Base-by-base conservation (phyloP, 1,140 invertebrate species). In the Oncopodura yosiiana region DNA sequence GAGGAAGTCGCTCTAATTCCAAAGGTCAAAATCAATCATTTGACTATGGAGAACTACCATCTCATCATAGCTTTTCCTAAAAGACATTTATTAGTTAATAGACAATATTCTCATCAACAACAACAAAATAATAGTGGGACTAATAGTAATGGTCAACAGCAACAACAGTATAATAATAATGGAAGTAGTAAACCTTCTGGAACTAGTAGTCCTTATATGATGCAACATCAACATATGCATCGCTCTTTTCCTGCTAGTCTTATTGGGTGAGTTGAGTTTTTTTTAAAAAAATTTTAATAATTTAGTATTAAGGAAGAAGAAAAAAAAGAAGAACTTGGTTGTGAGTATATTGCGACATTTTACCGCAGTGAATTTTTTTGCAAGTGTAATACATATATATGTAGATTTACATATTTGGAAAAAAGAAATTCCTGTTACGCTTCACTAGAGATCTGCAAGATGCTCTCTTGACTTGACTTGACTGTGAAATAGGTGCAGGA, bases 11-110 rank as follows among this genome's bases (percentile, higher is more conserved):
- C 9, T 21, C 19, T n/a, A 34, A 48, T 18, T 41, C 9, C 27
- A 49, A 49, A 38, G 27, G 29, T 18, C 51, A 59, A 30, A 53
- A 62, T 34, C 49, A 49, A 36, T 56, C 53, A 11, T 62, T 62
- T 53, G 61, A 62, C 45, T 62, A 62, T 30, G 61, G 61, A 27
- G 61, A 62, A 53, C 50, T 62, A 3, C 61, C 61, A 1, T 56
- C 53, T 21, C 61, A 62, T 41, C 61, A 62, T 56, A 62, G 59
- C n/a, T 56, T 62, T 62, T 46, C 61, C 61, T 11, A 62, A 62
- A 43, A 55, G 61, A 53, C 61, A 62, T 53, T 52, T 62, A 37
- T 53, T 62, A 4, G 38, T 49, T 14, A 45, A 49, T 41, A 21
- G 61, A 18, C 56, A 62, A 16, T 59, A 53, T 36, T 49, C 60